Base-by-base conservation (phyloP, 2,888 invertebrate species). In the Epistrophe eligans region DNA sequence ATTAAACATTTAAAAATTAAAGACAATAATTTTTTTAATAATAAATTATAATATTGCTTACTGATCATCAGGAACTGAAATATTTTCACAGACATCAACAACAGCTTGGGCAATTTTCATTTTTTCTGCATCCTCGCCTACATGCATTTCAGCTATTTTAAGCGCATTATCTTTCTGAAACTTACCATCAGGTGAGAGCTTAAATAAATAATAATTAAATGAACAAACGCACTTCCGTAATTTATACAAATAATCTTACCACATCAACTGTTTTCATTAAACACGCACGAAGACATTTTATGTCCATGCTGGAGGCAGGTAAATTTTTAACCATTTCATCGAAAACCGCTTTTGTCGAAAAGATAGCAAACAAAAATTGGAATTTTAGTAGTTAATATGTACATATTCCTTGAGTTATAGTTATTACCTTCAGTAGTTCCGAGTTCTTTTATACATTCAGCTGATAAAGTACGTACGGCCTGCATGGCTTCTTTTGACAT, bases 231-330 rank as follows among this genome's bases (percentile, higher is more conserved):
- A 17, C 19, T 35, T 11, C 32, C 13, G 43, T 28, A 13, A 10
- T n/a, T 15, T 4, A 15, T n/a, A 13, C 5, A 17, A 13, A 9
- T 40, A 28, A 7, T 57, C 90, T 89, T 89, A 93, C 93, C 62
- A 92, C 89, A 10, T 90, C 89, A 10, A 91, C 89, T 88, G 91
- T 91, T 83, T 92, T 91, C 89, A 92, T 89, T 24, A 91, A 73
- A 79, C 93, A 93, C 55, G 91, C 90, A 4, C 90, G 90, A 73
- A 93, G 84, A 70, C 93, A 93, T 84, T 92, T 93, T 15, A 90
- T 91, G 62, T 91, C 91, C 7, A 77, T 89, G 8, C 89, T 89
- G 6, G 77, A 83, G 17, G 91, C 89, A 0, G 89, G 79, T 58
- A 90, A 88, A 64, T 91, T 89, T 28, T 90, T 90, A 17, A 91